phyloP scores from a whole-genome alignment of 2,797 vertebrate species.

The Chaetophractus vellerosus region DNA sequence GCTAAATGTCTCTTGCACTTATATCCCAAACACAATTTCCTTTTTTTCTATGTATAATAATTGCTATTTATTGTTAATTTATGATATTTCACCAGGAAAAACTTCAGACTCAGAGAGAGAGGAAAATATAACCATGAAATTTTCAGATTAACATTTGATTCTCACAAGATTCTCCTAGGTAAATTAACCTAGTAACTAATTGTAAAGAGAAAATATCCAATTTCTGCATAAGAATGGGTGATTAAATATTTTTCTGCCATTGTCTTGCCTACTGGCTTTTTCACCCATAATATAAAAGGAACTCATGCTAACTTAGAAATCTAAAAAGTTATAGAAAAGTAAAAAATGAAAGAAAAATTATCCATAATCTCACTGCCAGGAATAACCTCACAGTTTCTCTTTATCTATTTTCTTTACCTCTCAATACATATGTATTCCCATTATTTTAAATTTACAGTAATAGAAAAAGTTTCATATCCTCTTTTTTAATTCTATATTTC shows the following conservation, averaged over 20 bases:
- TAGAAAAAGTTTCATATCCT: too few relatives aligned
- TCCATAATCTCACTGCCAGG: too few relatives aligned
- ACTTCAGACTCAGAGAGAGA: not conserved
- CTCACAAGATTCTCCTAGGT: not conserved
- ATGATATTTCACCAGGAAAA: not conserved
- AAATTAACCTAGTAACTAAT: not conserved
- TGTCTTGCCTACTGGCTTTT: not conserved
- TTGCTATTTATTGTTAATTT: not conserved
- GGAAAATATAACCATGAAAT: not conserved
- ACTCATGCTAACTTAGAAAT: too few relatives aligned
- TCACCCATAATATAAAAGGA: too few relatives aligned
- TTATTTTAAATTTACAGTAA: too few relatives aligned
- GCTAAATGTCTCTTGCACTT: not conserved
- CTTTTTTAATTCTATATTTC: too few relatives aligned
- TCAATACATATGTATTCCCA: too few relatives aligned
- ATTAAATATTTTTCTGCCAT: not conserved
- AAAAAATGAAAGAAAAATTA: too few relatives aligned
- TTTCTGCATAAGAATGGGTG: not conserved
- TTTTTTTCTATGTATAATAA: not conserved
- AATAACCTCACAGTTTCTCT: too few relatives aligned
- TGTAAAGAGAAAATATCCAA: not conserved
- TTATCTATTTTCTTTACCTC: too few relatives aligned
- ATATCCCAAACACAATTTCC: not conserved
- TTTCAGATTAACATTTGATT: not conserved
- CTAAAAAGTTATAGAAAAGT: too few relatives aligned